Evolutionary conservation across 1,140 invertebrate species (phyloP), one percentile per base, ranked within the genome.

Genomic region (Magallana gigas): DNA sequence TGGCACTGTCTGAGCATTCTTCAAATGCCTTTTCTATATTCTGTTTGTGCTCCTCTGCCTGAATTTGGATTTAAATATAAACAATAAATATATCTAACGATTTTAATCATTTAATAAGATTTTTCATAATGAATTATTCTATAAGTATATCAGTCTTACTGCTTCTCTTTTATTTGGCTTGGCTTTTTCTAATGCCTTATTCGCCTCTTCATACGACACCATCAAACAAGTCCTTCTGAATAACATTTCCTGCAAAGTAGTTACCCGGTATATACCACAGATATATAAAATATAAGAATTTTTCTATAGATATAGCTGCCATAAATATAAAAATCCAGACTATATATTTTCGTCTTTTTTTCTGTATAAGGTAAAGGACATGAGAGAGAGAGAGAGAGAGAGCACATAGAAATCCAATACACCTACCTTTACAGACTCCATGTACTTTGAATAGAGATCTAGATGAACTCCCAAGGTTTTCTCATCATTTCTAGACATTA

Each of bases 191-290:
- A 95, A 88, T 8, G 92, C 91, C 88, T 92, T 93, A 85, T 94
- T 95, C 4, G 95, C 92, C 89, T 95, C 93, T 92, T 95, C 95
- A 93, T 95, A 95, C 7, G 95, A 93, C 68, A 95, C 92, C 76
- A 95, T 85, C 9, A 95, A 91, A 88, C 93, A 92, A 8, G 95
- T 95, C 81, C 95, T 91, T 48, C 93, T 90, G 16, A 92, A 93
- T 64, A 95, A 91, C 95, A 95, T 95, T 64, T 95, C 94, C 92
- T 93, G 62, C 18, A 76, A 29, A 76, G 36, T 2, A 11, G 68
- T 8, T 11, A 23, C 23, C 23, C 23, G 0, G 1, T 23, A 62
- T 16, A 62, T 12, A 62, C 1, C 36, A 48, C 36, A 48, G 36
- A 48, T 48, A 12, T 6, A 62, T 62, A 62, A 62, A 12, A 62